These are phyloP conservation scores for Lysiphlebus fabarum DNA, from an alignment of 1,140 invertebrate genomes.

Conservation along the genomic window DNA sequence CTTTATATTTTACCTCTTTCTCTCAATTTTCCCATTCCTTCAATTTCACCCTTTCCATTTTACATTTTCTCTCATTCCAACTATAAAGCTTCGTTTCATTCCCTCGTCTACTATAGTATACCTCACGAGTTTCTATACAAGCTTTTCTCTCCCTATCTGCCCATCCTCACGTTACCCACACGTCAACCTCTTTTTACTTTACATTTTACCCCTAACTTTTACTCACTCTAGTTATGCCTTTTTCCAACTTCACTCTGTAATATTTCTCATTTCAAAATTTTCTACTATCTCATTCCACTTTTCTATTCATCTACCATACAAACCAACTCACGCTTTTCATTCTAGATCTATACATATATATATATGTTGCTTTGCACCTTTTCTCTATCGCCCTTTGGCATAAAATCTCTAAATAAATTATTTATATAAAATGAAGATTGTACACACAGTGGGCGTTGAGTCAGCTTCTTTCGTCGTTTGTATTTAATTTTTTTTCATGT, in stretches of 20 bases:
- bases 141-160: slow-evolving; percentile 2
- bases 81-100: slow-evolving; percentile 26
- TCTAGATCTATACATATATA: slow-evolving; percentile 18
- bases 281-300: slow-evolving; percentile 11
- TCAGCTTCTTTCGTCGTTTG: slow-evolving; percentile 16
- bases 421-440: slow-evolving; percentile 25
- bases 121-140: slow-evolving; percentile 9
- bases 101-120: slow-evolving; percentile 7
- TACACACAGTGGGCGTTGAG: no score
- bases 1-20: background rate
- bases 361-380: background rate
- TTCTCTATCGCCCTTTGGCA: slow-evolving; percentile 14
- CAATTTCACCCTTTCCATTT: no score
- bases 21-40: no score
- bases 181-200: background rate
- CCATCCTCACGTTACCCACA: slow-evolving; percentile 23
- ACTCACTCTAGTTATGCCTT: no score
- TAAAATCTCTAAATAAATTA: slow-evolving; percentile 46
- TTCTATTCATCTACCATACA: slow-evolving; percentile 28
- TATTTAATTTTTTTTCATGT: slow-evolving; percentile 8
- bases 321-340: slow-evolving; percentile 25
- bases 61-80: background rate
- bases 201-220: slow-evolving; percentile 12
- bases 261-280: background rate
- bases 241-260: no score